A percentile compares a stretch with the other conserved stretches of the same genome.
These are phyloP conservation scores for Peribatodes rhomboidaria DNA, from an alignment of 2,888 invertebrate genomes.

Conservation along the genomic window DNA sequence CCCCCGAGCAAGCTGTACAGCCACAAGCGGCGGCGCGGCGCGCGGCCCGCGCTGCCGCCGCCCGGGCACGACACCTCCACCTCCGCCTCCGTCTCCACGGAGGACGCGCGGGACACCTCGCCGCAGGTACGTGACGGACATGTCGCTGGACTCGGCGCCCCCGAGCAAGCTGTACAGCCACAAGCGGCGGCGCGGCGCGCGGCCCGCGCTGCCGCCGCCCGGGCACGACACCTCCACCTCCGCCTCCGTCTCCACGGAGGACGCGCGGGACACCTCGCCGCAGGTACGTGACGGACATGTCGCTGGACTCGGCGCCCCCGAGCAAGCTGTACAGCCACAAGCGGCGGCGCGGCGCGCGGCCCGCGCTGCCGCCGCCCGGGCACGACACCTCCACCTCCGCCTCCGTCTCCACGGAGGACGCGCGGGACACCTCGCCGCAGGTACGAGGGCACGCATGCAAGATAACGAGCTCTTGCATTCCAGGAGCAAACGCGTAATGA, in stretches of 20 bases:
- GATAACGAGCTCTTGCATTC: too few species aligned
- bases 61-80: conserved; percentile 55
- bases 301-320: too few species aligned
- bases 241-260: conserved; percentile 71
- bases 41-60: conserved; percentile 49
- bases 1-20: too few species aligned
- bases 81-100: conserved; percentile 69
- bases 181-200: conserved; percentile 61
- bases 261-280: conserved; percentile 73
- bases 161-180: too few species aligned
- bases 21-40: too few species aligned
- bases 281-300: too few species aligned
- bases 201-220: conserved; percentile 48
- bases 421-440: conserved; percentile 77
- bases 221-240: conserved; percentile 60
- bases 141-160: too few species aligned
- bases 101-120: conserved; percentile 74
- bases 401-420: conserved; percentile 73
- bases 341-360: conserved; percentile 59
- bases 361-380: conserved; percentile 47
- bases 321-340: too few species aligned
- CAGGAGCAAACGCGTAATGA: too few species aligned
- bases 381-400: conserved; percentile 60
- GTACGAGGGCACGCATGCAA: too few species aligned
- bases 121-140: conserved; percentile 76